Evolutionary conservation across 2,888 invertebrate species (phyloP), one percentile per base, ranked within the genome.

Genomic region (Cryptosula pallasiana): DNA sequence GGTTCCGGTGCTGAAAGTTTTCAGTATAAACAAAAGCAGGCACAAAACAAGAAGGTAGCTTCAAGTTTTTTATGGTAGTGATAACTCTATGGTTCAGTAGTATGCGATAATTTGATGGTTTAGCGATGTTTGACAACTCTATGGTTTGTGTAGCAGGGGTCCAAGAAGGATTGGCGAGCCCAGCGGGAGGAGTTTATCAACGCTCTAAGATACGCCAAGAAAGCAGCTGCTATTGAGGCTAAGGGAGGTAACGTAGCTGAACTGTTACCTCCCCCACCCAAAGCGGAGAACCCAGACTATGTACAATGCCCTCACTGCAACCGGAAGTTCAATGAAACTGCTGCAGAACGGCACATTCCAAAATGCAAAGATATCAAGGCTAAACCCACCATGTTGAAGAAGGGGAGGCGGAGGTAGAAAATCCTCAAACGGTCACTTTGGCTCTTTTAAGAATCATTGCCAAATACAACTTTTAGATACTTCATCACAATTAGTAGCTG

Each of bases 281-380:
- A 73, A 2, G 90, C 92, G 0, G 91, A 92, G 82, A 94, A 92
- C 82, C 92, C 93, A 0, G 94, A 95, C 87, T 95, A 95, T 86
- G 88, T 93, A 29, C 90, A 90, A 80, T 96, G 95, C 81, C 95
- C 94, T 0, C 91, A 94, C 86, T 96, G 95, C 84, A 87, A 87
- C 35, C 88, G 95, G 0, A 90, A 91, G 78, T 96, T 96, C 87
- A 93, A 92, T 86, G 89, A 91, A 79, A 86, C 87, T 0, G 81
- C 81, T 0, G 96, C 95, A 0, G 91, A 91, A 77, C 87, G 95
- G 35, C 95, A 96, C 87, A 94, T 96, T 78, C 95, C 96, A 71
- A 92, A 92, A 86, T 96, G 96, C 86, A 91, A 91, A 80, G 89
- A 87, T 79, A 93, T 90, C 45, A 79, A 79, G 73, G 74, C 80